phyloP scores from a whole-genome alignment of 2,113 vertebrate species.

The Urocolius indicus region DNA sequence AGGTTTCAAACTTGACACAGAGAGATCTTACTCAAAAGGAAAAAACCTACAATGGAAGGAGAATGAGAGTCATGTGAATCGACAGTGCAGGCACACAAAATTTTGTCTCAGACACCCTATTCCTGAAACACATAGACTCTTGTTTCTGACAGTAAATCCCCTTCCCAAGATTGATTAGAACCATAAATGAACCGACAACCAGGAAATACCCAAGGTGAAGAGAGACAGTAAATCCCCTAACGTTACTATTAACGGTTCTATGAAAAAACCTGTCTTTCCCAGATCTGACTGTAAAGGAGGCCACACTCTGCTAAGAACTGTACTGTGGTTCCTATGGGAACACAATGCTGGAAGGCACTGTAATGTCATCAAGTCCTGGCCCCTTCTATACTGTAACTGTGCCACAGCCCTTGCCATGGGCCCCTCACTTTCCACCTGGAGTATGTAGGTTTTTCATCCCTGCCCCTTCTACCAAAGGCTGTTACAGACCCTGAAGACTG shows the following conservation, averaged over 20 bases:
- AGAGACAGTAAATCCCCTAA: constrained; percentile 36
- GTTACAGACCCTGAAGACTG: not conserved
- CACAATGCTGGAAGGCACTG: not conserved
- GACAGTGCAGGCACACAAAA: not conserved
- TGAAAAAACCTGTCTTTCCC: not conserved
- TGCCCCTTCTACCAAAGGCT: not conserved
- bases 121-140: not conserved
- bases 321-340: not conserved
- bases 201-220: constrained; percentile 62
- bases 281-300: constrained; percentile 24
- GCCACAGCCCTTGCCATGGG: not conserved
- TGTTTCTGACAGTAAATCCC: constrained; percentile 41
- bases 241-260: not conserved
- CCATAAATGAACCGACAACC: constrained; percentile 44
- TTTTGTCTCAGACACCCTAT: not conserved
- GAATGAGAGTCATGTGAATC: not conserved
- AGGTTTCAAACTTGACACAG: not conserved
- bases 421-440: not conserved
- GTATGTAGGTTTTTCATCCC: not conserved
- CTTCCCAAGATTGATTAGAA: constrained; percentile 49
- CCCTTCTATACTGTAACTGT: not conserved
- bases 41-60: not conserved
- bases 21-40: not conserved
- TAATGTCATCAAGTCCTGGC: not conserved
- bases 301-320: not conserved